These are phyloP conservation scores for Eupithecia dodoneata DNA, from an alignment of 2,888 invertebrate species.

Conservation along the genomic window DNA sequence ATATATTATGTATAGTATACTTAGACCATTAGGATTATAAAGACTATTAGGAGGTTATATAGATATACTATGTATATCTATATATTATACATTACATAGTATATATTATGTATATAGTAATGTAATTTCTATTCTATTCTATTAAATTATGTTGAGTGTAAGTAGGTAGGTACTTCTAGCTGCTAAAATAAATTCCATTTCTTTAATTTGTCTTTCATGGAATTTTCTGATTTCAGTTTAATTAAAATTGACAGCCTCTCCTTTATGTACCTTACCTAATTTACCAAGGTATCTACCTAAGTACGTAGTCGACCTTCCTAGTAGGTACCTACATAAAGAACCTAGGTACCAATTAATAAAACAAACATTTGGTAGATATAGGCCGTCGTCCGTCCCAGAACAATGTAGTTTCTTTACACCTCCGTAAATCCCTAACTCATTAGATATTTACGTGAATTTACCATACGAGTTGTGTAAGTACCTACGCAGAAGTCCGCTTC, in stretches of 20 bases:
- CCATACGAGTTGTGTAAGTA: slow-evolving; percentile 47
- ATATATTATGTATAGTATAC: too few relatives aligned
- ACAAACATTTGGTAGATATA: slow-evolving; percentile 51
- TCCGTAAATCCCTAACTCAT: slow-evolving; percentile 56
- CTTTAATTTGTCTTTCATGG: neutral
- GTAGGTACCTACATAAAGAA: neutral
- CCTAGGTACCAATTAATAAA: slow-evolving; percentile 54
- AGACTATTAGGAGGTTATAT: too few relatives aligned
- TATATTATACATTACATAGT: too few relatives aligned
- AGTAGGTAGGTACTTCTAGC: neutral
- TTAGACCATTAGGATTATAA: too few relatives aligned
- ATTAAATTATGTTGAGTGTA: too few relatives aligned
- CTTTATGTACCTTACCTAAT: neutral
- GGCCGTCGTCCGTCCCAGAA: slow-evolving; percentile 51
- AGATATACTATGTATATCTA: too few relatives aligned
- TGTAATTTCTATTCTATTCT: too few relatives aligned
- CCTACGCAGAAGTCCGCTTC: slow-evolving; percentile 17
- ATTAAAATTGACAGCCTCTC: neutral
- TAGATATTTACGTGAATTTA: slow-evolving; percentile 50
- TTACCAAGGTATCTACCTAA: neutral
- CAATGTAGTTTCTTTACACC: slow-evolving; percentile 66
- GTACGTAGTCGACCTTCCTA: neutral
- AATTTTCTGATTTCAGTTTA: neutral
- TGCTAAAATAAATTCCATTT: neutral
- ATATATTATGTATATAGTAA: too few relatives aligned